Base-by-base conservation (phyloP, 2,888 invertebrate species). In the Ypsolopha sequella region DNA sequence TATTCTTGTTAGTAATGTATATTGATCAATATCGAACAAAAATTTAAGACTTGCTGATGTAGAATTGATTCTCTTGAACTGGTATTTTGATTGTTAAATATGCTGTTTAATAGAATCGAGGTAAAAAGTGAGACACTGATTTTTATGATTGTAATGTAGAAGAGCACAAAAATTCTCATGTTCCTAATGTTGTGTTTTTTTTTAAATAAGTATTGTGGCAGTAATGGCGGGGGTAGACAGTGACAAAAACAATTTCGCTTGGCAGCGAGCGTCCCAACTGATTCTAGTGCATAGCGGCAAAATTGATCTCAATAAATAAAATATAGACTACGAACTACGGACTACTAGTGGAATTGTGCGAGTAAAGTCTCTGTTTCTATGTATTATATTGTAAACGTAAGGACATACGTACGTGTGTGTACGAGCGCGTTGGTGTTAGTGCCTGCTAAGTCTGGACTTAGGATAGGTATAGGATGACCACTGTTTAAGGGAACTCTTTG, bases 291-390 rank as follows among this genome's bases (percentile, higher is more conserved):
- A 66, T 73, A 76, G 76, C 72, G 80, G 78, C 76, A 74, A 74
- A 74, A 76, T 75, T 86, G 85, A 86, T 86, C 85, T 86, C 85
- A 86, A 70, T 84, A 73, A 70, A 68, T 71, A 78, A 73, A 76
- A 76, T 78, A 79, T 78, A 76, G 77, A 81, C 80, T 80, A 76
- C 69, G 64, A 65, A 59, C 53, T 62, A 63, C 66, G 76, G 77
- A 80, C 80, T 66, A 75, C 70, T 82, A 81, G 85, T 81, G 85
- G 80, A 84, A 84, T 82, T 81, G 84, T 85, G 82, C 75, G 76
- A 69, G 69, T 76, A 70, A 72, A 77, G 76, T 76, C 72, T 73
- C 74, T 73, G 76, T 81, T 80, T 80, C 80, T 80, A 81, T 81
- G 80, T 82, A 77, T 74, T 75, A 75, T 79, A 48, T 44, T 73